These are phyloP conservation scores for Colletes gigas DNA, from an alignment of 1,140 invertebrate genomes.

Conservation along the genomic window DNA sequence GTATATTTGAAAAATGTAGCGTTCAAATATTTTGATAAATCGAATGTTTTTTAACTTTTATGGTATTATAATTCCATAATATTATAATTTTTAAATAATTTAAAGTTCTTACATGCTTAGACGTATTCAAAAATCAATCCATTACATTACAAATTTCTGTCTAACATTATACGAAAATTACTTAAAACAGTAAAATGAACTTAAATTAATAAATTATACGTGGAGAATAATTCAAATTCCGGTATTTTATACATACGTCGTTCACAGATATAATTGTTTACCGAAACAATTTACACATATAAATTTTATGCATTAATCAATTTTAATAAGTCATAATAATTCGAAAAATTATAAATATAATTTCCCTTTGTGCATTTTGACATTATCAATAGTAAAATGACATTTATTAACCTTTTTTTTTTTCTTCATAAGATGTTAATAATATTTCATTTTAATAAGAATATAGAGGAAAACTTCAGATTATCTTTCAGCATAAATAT, in stretches of 20 bases:
- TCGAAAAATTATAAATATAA: constrained; percentile 5
- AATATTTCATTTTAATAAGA: neutral
- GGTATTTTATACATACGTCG: neutral
- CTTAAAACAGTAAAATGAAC: neutral
- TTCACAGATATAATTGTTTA: neutral
- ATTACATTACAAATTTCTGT: neutral
- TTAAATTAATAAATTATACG: neutral
- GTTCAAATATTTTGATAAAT: neutral
- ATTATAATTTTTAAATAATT: neutral
- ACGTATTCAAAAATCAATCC: neutral
- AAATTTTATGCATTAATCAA: neutral
- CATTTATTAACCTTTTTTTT: neutral
- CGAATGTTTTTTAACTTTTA: neutral
- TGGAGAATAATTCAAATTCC: neutral
- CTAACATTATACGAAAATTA: neutral
- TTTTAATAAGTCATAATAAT: neutral
- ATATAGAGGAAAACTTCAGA: neutral
- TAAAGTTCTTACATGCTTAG: neutral
- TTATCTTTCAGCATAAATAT: neutral
- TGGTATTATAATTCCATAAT: neutral
- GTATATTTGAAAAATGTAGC: neutral
- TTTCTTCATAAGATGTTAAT: constrained; percentile 4
- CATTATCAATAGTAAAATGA: neutral
- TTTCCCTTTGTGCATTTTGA: constrained; percentile 1
- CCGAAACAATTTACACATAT: no score